Evolutionary conservation across 2,888 invertebrate species (phyloP).

Genomic region (Eurois occulta): DNA sequence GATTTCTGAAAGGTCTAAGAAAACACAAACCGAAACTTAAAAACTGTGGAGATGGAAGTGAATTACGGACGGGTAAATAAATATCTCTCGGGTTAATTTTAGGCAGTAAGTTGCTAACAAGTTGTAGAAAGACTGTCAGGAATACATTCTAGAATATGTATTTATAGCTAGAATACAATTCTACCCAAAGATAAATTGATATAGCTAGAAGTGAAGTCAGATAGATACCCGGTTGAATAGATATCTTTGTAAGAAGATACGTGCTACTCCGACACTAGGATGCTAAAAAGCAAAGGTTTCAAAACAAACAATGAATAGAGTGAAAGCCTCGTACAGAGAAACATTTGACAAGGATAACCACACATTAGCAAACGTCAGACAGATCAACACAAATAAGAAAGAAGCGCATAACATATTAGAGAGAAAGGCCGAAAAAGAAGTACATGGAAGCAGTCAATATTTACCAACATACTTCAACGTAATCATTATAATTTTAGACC

Average conservation of each 20-base stretch:
- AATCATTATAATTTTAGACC: constrained; percentile 1
- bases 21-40: not conserved
- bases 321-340: not conserved
- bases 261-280: not conserved
- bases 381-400: not conserved
- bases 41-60: not conserved
- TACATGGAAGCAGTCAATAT: constrained; percentile 6
- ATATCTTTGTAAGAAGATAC: not conserved
- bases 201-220: not conserved
- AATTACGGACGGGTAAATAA: not conserved
- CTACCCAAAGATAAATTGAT: not conserved
- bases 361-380: not conserved
- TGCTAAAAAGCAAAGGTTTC: not conserved
- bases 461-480: constrained; percentile 27
- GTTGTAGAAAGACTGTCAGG: not conserved
- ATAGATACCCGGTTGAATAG: not conserved
- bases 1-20: not conserved
- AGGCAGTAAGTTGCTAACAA: not conserved
- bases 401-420: constrained; percentile 1
- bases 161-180: not conserved
- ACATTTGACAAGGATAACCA: constrained; percentile 3
- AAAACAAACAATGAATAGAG: not conserved
- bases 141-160: constrained; percentile 1
- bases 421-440: not conserved
- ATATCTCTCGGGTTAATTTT: not conserved